Evolutionary conservation across 1,140 invertebrate species (phyloP), one percentile per base, ranked within the genome.

Genomic region (Drosophila tropicalis): DNA sequence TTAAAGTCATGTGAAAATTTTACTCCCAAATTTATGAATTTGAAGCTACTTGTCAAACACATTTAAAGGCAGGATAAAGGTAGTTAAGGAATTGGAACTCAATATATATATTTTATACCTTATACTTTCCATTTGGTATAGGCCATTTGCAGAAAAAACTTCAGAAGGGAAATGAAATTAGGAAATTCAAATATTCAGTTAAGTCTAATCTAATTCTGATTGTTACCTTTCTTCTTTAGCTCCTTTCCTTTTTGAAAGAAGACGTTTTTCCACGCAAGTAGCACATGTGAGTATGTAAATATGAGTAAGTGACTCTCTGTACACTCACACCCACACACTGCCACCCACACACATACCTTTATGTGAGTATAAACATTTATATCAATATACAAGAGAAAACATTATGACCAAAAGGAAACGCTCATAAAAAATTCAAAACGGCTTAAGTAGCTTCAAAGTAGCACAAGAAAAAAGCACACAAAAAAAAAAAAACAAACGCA

Each of bases 381-480:
- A 79, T 85, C 82, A 85, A 85, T 85, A 85, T 72, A 76, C 82
- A 68, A 47, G 79, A 62, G 62, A 72, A 69, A 72, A 73, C 84
- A 87, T 87, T 83, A 89, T 77, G 79, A 78, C 58, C 73, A 63
- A 63, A 63, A 51, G 68, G 65, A 74, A 60, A 70, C 29, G 72
- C 77, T 87, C 84, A 87, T 87, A 89, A 87, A 87, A 87, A 78
- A 87, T 87, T 89, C 85, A 87, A 78, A 87, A 84, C 73, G 80
- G 61, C 80, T 82, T 89, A 89, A 87, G 84, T 87, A 87, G 80
- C 80, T 72, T 76, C 58, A 84, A 84, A 87, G 84, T 87, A 84
- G 67, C 80, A 70, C 54, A 77, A 57, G 61, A 67, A 25, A 44
- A 57, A 66, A 55, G n/a, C 34, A 51, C 25, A 25, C 25, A 25